These are phyloP conservation scores for Lobophora halterata DNA, from an alignment of 2,888 invertebrate genomes.

Conservation along the genomic window DNA sequence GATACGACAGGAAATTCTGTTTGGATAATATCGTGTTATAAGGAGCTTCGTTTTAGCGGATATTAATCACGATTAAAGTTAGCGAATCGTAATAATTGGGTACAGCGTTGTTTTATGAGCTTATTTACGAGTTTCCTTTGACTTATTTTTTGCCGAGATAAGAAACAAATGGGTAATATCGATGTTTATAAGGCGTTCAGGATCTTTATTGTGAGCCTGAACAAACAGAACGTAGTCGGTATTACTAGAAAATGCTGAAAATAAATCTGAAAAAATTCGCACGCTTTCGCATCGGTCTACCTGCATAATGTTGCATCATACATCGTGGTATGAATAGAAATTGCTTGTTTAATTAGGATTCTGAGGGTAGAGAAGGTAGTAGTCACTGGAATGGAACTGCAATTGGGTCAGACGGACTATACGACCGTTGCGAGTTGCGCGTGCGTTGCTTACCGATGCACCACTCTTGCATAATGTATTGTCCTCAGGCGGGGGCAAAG, in stretches of 20 bases:
- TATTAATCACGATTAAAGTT: conserved; percentile 68
- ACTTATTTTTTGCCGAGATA: conserved; percentile 59
- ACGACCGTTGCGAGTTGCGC: conserved; percentile 69
- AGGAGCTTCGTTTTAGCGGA: conserved; percentile 39
- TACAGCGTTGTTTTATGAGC: conserved; percentile 58
- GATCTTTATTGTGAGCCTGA: conserved; percentile 51
- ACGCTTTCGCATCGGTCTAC: conserved; percentile 7
- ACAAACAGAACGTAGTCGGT: conserved; percentile 48
- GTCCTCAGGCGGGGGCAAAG: conserved; percentile 36
- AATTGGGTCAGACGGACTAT: conserved; percentile 66
- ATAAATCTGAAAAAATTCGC: conserved; percentile 5
- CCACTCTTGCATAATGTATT: conserved; percentile 61
- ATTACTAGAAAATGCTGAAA: conserved; percentile 34
- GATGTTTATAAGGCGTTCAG: conserved; percentile 55
- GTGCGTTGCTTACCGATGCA: conserved; percentile 63
- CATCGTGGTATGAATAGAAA: conserved; percentile 23
- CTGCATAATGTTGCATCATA: conserved; percentile 25
- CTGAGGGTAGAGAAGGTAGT: conserved; percentile 32
- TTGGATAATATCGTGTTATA: conserved; percentile 41
- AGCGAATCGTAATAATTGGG: conserved; percentile 65
- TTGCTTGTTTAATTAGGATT: conserved; percentile 23
- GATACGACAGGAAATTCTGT: conserved; percentile 19
- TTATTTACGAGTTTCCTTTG: conserved; percentile 59
- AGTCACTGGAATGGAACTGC: conserved; percentile 58
- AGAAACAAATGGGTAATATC: conserved; percentile 55